These are phyloP conservation scores for Lanistes nyassanus DNA, from an alignment of 1,140 invertebrate genomes.

Conservation along the genomic window DNA sequence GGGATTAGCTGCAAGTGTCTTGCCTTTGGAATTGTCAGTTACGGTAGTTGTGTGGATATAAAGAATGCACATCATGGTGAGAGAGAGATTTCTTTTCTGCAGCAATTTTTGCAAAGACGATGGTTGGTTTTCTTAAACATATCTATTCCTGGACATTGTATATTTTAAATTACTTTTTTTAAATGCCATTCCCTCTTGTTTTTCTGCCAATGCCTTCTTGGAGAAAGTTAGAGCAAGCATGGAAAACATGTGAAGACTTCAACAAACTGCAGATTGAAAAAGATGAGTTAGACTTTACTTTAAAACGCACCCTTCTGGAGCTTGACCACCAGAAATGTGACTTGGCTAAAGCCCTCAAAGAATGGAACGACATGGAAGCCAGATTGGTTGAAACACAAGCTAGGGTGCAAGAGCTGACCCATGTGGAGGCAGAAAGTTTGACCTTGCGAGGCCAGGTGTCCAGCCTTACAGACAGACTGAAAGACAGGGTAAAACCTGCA, in stretches of 20 bases:
- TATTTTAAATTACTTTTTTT: too few relatives aligned
- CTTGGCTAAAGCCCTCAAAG: constrained; percentile 19
- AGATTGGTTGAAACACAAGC: constrained; percentile 18
- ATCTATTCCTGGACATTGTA: too few relatives aligned
- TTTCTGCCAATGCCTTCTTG: too few relatives aligned
- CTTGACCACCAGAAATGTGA: constrained; percentile 29
- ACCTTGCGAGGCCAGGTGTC: constrained; percentile 28
- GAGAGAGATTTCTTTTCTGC: too few relatives aligned
- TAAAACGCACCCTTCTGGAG: constrained; percentile 28
- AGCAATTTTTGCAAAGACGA: too few relatives aligned
- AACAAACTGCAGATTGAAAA: constrained; percentile 22
- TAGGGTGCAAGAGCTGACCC: constrained; percentile 20
- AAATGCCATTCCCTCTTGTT: not conserved
- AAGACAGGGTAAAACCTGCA: constrained; percentile 26
- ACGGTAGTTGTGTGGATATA: too few relatives aligned
- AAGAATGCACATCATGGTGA: too few relatives aligned
- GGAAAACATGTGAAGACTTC: constrained; percentile 22
- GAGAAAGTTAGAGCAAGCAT: constrained; percentile 19
- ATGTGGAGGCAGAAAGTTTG: constrained; percentile 22
- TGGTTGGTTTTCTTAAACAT: too few relatives aligned
- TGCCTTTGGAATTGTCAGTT: too few relatives aligned
- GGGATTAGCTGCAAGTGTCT: too few relatives aligned
- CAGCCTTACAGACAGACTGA: constrained; percentile 21
- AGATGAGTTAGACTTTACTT: constrained; percentile 29
- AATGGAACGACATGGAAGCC: constrained; percentile 15